Evolutionary conservation across 2,888 invertebrate species (phyloP).

Genomic region (Nineta flava): DNA sequence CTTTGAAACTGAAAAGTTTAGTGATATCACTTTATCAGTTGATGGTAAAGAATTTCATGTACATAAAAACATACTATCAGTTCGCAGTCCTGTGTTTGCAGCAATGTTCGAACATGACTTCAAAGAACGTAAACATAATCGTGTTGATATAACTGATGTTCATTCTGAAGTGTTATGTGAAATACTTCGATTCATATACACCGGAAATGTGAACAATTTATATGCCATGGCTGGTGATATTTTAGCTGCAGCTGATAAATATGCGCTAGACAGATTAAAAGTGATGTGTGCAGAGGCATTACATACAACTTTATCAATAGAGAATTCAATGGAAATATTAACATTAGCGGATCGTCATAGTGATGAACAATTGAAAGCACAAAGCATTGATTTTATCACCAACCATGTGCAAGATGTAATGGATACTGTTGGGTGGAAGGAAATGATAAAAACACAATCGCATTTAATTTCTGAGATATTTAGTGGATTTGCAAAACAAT

Average conservation of each 20-base stretch:
- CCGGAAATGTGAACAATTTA: conserved; percentile 87
- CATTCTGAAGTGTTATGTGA: conserved; percentile 95
- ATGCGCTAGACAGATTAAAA: conserved; percentile 94
- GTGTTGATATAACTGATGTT: conserved; percentile 93
- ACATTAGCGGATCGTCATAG: conserved; percentile 95
- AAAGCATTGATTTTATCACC: conserved; percentile 98
- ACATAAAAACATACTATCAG: conserved; percentile 97
- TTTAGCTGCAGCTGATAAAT: conserved; percentile 97
- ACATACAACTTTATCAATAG: conserved; percentile 85
- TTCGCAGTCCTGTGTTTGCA: conserved; percentile 95
- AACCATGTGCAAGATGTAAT: conserved; percentile 98
- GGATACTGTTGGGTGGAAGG: conserved; percentile 96
- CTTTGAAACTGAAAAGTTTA: conserved; percentile 94
- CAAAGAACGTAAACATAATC: conserved; percentile 93
- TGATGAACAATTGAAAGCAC: conserved; percentile 95
- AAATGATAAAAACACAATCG: conserved; percentile 94
- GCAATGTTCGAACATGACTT: conserved; percentile 99
- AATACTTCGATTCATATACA: conserved; percentile 97
- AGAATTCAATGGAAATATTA: conserved; percentile 92
- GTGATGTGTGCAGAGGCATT: conserved; percentile 97
- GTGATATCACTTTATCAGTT: conserved; percentile 91
- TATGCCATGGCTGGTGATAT: conserved; percentile 98
- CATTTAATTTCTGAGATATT: conserved; percentile 98
- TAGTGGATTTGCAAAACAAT: conserved; percentile 95
- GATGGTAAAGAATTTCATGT: conserved; percentile 83